Evolutionary conservation across 2,888 invertebrate genomes (phyloP), one percentile per base, ranked within the genome.

Genomic region (Criorhina ranunculi): DNA sequence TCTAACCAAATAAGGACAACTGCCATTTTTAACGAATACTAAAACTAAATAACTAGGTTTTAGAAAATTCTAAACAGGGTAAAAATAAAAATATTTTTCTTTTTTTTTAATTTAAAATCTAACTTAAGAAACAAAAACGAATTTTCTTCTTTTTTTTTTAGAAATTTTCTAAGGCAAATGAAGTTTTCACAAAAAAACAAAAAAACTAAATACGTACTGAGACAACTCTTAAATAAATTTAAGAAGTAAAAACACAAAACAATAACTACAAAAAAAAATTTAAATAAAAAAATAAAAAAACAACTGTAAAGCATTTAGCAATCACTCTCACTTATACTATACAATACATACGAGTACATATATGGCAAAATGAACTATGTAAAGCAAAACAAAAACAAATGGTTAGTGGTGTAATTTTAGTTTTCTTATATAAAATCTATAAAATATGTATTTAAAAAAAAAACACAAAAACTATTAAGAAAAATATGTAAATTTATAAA

Each of bases 201-300:
- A n/a, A n/a, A n/a, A n/a, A n/a, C n/a, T n/a, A n/a, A 80, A 80
- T 76, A 85, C 85, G 80, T 80, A 85, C 85, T 75, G 70, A 76
- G 69, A 75, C 70, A 64, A 75, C 60, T 78, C 55, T 42, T 62
- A 79, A 72, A 24, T 4, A 24, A 5, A 64, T 60, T 53, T 70
- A 77, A 72, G 44, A 70, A 11, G 12, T 53, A 64, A 73, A 31
- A 9, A 11, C 9, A 55, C 0, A 9, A 40, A 53, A 17, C 12
- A 15, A 59, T 8, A 51, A 73, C 35, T 31, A 46, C 11, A 9
- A 59, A 15, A 35, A 5, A 37, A 46, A 24, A 24, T 24, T 35
- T 33, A 31, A 49, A 53, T 19, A 49, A 53, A 64, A 24, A 42
- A 49, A 49, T 33, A 49, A 57, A 24, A 62, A 51, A 33, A 76